Evolutionary conservation across 2,113 vertebrate genomes (phyloP), one percentile per base, ranked within the genome.

Genomic region (Panurus biarmicus): DNA sequence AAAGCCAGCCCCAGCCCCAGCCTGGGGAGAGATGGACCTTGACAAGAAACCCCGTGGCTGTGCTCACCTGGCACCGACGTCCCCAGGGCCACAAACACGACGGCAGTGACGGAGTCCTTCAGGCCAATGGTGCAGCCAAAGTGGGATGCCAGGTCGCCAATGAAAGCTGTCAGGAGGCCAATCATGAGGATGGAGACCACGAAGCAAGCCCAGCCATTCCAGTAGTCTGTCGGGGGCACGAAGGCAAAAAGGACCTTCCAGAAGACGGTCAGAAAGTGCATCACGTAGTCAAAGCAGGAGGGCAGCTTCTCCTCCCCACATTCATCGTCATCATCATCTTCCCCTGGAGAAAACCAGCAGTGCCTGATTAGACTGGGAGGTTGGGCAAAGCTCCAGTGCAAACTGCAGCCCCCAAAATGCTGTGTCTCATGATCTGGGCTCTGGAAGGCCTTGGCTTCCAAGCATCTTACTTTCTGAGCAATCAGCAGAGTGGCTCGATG

Each of bases 241-340:
- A 99, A 98, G 65, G 99, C 99, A 61, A 99, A 99, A 71, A 99
- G 96, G 72, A 99, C 97, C 97, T 99, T 99, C 99, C 99, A 99
- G 98, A 99, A 99, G 83, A 99, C 97, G 1, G 99, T 99, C 96
- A 99, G 98, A 96, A 99, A 99, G 97, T 99, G 99, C 98, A 99
- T 99, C 96, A 99, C 98, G 0, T 99, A 99, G 95, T 99, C 99
- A 1, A 99, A 99, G 87, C 98, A 99, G 67, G 99, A 99, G 20
- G 99, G 99, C 70, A 98, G 96, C 86, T 98, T 99, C 94, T 99
- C 98, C 79, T 98, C 98, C 12, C 98, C 98, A 75, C 98, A 98
- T 72, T 98, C 99, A 4, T 99, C 98, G 0, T 99, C 98, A 0
- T 98, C 99, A 0, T 99, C 99, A 6, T 98, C 98, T 89, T 98